Evolutionary conservation across 2,888 invertebrate genomes (phyloP), one percentile per base, ranked within the genome.

Genomic region (Alloscopus bannaensis): DNA sequence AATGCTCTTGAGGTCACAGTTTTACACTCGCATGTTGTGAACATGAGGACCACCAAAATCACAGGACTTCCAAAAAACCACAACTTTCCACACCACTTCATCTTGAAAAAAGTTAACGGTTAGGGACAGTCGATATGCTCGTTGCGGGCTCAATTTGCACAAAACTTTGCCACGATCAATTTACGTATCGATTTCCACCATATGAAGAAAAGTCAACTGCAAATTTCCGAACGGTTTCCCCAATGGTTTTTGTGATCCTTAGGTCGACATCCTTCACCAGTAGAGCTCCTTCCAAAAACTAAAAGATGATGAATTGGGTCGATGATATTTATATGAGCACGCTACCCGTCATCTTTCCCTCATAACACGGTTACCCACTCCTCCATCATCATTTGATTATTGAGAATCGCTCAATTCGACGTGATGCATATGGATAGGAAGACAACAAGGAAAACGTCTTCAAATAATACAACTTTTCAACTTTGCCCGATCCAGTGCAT

Each of bases 241-340:
- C 36, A 36, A 6, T 36, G 13, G 13, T 13, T 36, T 8, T 36
- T 8, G 36, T 36, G 6, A 8, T 36, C 36, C 6, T 6, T 36
- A 6, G 13, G 36, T 36, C 36, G 18, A 1, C 13, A 28, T 42
- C 47, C n/a, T 40, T 72, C 20, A 8, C 73, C 16, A 42, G 31
- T 40, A 28, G 64, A 65, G n/a, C 40, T 11, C 42, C 1, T 13
- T 18, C 16, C 55, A 55, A 24, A 18, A 69, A 77, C 62, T 77
- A 60, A 62, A 36, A 20, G 70, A 64, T n/a, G 18, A 29, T n/a
- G 52, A 69, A 76, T 76, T 50, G 68, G 76, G 69, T 64, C 69
- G 69, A 62, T 47, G 59, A 28, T 64, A 64, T 77, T 77, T 77
- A 77, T 77, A 76, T 36, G 26, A 45, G 24, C 29, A 6, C 40